Percentiles rank a stretch among this genome's conserved stretches.
Evolutionary conservation across 1,140 invertebrate genomes (phyloP).

Genomic region (Ceratosolen fusciceps): DNA sequence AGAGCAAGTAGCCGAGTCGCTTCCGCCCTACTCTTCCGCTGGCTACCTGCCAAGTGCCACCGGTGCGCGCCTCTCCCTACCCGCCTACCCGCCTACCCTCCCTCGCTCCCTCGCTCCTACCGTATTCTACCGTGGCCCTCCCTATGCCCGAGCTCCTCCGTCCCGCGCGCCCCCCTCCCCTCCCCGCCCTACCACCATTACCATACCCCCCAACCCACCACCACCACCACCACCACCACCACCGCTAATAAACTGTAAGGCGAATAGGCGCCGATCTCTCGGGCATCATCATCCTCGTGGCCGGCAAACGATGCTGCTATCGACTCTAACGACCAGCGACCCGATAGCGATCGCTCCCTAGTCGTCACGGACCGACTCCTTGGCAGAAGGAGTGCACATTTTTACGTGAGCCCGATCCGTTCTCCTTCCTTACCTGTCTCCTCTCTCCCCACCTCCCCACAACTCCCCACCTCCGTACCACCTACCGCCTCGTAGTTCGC

Average conservation of each 20-base stretch:
- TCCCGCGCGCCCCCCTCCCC: too few relatives aligned
- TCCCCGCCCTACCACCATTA: neutral
- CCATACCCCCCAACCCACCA: neutral
- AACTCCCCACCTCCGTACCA: neutral
- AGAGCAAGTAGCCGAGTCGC: constrained; percentile 19
- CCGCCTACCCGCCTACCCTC: too few relatives aligned
- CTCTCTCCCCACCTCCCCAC: neutral
- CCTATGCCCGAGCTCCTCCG: too few relatives aligned
- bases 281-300: neutral
- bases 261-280: neutral
- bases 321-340: neutral
- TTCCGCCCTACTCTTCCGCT: constrained; percentile 33
- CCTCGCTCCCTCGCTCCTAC: too few relatives aligned
- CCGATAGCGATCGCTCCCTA: constrained; percentile 11
- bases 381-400: neutral
- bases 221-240: neutral
- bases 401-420: neutral
- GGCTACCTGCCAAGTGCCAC: constrained; percentile 35
- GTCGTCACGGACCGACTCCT: neutral
- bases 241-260: neutral
- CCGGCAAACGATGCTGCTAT: neutral
- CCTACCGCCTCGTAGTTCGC: too few relatives aligned
- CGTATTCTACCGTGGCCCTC: too few relatives aligned
- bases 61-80: neutral
- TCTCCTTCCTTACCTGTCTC: too few relatives aligned